Evolutionary conservation across 2,888 invertebrate species (phyloP), one percentile per base, ranked within the genome.

Genomic region (Neuroscelio doddi): DNA sequence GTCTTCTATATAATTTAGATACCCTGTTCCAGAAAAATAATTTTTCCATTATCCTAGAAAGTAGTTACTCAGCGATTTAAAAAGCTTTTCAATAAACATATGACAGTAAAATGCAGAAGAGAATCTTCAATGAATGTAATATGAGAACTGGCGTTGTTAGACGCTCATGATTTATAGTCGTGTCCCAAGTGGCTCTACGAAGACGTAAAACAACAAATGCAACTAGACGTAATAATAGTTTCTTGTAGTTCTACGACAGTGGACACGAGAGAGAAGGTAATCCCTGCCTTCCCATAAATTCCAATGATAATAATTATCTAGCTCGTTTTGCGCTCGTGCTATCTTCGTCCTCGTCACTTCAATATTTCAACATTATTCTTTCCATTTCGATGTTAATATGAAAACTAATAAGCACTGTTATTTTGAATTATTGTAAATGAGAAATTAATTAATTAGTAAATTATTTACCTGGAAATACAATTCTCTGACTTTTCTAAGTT

Each of bases 141-240:
- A 39, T 27, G 39, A 50, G 39, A 36, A 44, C 49, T 44, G 45
- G 38, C 44, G n/a, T n/a, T n/a, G 51, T 12, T 29, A 39, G 49
- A 9, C 14, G 49, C 38, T 58, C 42, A 65, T 75, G 75, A 77
- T 77, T 77, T 77, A 77, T 73, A 56, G 61, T 32, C 55, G 45
- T 57, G 34, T 57, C 50, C 59, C 59, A 47, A 64, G 63, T 67
- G 68, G 67, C 62, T 64, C 32, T 49, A 51, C 62, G 44, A 34
- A 56, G 49, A 49, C 56, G 73, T 67, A 71, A 75, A 77, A 78
- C 74, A 78, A 74, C 75, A 70, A 68, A 65, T 72, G 67, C 68
- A 59, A 63, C 64, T 59, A 34, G 65, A 52, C 21, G 77, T 77
- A 75, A 78, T 75, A 76, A 76, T 78, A 79, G 78, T 79, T 80